Evolutionary conservation across 1,140 invertebrate species (phyloP).

Genomic region (Drosophila asahinai): DNA sequence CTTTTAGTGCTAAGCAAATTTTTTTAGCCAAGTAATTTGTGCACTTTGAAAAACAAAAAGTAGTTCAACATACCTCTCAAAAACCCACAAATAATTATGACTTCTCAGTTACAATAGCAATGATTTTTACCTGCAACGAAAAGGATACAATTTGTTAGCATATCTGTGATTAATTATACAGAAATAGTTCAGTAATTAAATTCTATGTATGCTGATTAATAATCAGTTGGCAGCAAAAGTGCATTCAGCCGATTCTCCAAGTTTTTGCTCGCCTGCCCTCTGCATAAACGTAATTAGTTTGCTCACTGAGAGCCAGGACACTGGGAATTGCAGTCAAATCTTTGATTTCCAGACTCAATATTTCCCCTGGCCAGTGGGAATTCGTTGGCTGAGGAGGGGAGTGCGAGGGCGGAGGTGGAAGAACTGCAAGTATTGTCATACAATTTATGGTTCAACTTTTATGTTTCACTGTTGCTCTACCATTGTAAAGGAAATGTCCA

Average conservation of each 20-base stretch:
- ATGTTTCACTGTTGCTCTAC: slow-evolving; percentile 26
- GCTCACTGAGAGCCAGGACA: neutral
- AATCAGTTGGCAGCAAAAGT: slow-evolving; percentile 1
- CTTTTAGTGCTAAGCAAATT: slow-evolving; percentile 58
- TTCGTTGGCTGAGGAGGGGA: neutral
- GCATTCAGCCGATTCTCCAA: slow-evolving; percentile 6
- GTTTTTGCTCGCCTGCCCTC: neutral
- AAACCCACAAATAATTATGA: neutral
- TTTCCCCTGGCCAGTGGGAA: slow-evolving; percentile 7
- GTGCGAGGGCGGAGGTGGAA: neutral
- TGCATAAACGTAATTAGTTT: slow-evolving; percentile 34
- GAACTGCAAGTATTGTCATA: slow-evolving; percentile 19
- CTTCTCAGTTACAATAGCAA: slow-evolving; percentile 7
- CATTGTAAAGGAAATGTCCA: slow-evolving; percentile 22
- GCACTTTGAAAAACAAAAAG: slow-evolving; percentile 11
- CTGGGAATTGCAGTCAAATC: slow-evolving; percentile 25
- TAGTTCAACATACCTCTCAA: slow-evolving; percentile 19
- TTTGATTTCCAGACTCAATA: slow-evolving; percentile 49
- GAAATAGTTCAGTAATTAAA: slow-evolving; percentile 25
- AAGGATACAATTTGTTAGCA: slow-evolving; percentile 7
- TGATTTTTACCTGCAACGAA: slow-evolving; percentile 58
- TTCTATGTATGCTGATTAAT: neutral
- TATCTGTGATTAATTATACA: slow-evolving; percentile 27
- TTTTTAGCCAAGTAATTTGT: slow-evolving; percentile 45
- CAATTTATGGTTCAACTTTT: slow-evolving; percentile 31